phyloP scores from a whole-genome alignment of 2,888 invertebrate genomes.

The Phasia obesa region DNA sequence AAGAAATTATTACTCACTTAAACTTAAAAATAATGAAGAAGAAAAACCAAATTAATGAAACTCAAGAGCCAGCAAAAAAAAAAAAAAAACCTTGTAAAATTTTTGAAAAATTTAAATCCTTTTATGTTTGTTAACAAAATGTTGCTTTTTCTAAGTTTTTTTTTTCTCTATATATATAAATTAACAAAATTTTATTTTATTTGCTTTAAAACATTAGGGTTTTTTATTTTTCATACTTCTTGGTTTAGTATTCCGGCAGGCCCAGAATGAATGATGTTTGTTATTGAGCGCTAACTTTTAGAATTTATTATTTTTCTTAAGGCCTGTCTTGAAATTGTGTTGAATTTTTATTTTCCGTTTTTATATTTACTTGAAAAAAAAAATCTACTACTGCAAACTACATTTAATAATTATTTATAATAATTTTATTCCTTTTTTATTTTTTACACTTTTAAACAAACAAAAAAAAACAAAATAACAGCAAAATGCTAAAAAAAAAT shows the following conservation, averaged over 20 bases:
- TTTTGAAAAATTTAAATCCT: conserved; percentile 12
- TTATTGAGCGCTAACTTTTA: neutral
- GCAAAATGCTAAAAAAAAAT: conserved; percentile 1
- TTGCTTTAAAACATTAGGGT: conserved; percentile 3
- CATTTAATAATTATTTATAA: conserved; percentile 62
- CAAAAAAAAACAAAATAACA: conserved; percentile 13
- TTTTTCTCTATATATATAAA: neutral
- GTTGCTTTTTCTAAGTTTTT: neutral
- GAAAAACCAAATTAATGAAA: conserved; percentile 15
- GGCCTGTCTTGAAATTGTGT: conserved; percentile 4
- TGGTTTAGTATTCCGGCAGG: neutral
- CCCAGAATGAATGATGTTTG: neutral
- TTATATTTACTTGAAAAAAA: conserved; percentile 7
- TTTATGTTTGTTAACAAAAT: conserved; percentile 28
- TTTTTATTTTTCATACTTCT: neutral
- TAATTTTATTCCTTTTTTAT: conserved; percentile 54
- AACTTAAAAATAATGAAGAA: conserved; percentile 31
- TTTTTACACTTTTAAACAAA: conserved; percentile 45
- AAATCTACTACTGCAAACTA: conserved; percentile 52
- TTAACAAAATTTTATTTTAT: conserved; percentile 9
- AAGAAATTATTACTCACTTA: conserved; percentile 43
- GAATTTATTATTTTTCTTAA: conserved; percentile 1
- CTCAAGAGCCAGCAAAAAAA: conserved; percentile 26
- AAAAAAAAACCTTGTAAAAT: conserved; percentile 14
- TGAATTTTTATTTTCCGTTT: conserved; percentile 25